These are phyloP conservation scores for Bufo bufo DNA, from an alignment of 2,113 vertebrate species.

Conservation along the genomic window DNA sequence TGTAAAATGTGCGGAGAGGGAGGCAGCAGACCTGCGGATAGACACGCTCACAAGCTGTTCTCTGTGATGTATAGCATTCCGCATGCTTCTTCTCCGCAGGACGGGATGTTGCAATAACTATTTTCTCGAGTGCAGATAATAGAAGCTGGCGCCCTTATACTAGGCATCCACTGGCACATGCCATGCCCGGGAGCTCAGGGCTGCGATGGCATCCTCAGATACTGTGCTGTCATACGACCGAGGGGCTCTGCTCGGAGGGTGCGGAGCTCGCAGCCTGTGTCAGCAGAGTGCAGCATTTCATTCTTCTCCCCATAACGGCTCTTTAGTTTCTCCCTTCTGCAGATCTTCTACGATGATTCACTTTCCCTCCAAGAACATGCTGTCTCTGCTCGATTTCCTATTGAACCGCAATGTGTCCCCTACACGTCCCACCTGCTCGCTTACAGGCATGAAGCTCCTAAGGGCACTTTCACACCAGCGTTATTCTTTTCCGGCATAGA, in stretches of 20 bases:
- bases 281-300: neutral
- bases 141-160: slow-evolving; percentile 2
- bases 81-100: neutral
- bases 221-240: neutral
- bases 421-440: neutral
- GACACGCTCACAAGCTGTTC: slow-evolving; percentile 5
- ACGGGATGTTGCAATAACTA: slow-evolving; percentile 28
- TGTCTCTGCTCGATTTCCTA: neutral
- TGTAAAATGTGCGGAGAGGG: neutral
- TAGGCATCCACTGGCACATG: neutral
- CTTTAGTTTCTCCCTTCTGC: neutral
- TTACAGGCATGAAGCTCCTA: neutral
- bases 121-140: slow-evolving; percentile 54
- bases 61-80: slow-evolving; percentile 18
- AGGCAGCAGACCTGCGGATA: neutral
- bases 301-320: neutral
- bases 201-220: neutral
- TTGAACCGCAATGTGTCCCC: neutral
- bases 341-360: neutral
- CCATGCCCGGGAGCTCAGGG: slow-evolving; percentile 18
- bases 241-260: neutral
- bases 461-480: too few species aligned
- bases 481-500: too few species aligned
- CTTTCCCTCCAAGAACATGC: neutral
- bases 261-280: neutral